Evolutionary conservation across 2,797 vertebrate species (phyloP), one percentile per base, ranked within the genome.

Genomic region (Poeciliopsis paucimaculata): DNA sequence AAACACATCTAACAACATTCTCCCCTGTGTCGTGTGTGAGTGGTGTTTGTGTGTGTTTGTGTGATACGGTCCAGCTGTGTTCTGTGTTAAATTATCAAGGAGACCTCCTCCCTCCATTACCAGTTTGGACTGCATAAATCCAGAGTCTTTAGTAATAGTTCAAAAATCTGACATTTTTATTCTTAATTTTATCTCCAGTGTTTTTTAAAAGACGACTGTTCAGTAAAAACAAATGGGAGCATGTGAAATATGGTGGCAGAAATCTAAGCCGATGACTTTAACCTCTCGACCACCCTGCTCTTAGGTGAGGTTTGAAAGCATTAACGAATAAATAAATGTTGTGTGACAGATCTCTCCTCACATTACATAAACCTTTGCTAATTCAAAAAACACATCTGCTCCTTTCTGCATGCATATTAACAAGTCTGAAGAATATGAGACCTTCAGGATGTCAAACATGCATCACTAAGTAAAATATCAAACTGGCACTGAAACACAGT

Each of bases 1-100:
- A 90, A 92, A 83, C 80, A 86, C 77, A 85, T 82, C 91, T 85
- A 89, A 89, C 86, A 91, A 77, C 90, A 82, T 86, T 89, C 85
- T 93, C 84, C 92, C 81, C 2, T 77, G 88, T 89, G 84, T 74
- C 77, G 72, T 86, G 84, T 76, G 78, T 72, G 62, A 77, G 68
- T 45, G 66, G 57, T 68, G 76, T 82, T 28, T 71, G 4, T 60
- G 81, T 73, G 86, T 78, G 76, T 81, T 41, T 77, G 71, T 36
- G 31, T 76, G 83, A 90, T 82, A 47, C 2, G 45, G 84, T 80
- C 64, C 92, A 90, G 92, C 93, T 94, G 93, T 83, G 85, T 78
- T 88, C 72, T 82, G 78, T 84, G 66, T 77, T 60, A 20, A 78
- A 89, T 84, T 81, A 91, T 87, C 81, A 51, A 62, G 53, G 41